Evolutionary conservation across 2,113 vertebrate genomes (phyloP).

Genomic region (Hylia prasina): DNA sequence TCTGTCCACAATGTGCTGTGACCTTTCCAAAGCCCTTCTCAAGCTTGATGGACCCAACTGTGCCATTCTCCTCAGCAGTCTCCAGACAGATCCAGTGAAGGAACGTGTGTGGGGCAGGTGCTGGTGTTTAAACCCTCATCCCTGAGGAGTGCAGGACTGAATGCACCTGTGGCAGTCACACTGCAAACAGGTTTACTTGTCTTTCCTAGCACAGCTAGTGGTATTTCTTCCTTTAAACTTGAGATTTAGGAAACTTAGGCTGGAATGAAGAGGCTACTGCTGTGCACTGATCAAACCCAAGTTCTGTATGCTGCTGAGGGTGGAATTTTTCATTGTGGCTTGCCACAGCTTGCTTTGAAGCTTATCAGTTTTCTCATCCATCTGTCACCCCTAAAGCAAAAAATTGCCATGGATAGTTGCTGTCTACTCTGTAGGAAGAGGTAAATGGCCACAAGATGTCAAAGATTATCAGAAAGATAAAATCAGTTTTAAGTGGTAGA

Average conservation of each 20-base stretch:
- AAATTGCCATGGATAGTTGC: accelerated
- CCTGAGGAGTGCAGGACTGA: neutral
- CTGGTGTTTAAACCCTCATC: neutral
- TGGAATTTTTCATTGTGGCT: neutral
- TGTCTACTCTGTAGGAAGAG: neutral
- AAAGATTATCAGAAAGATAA: neutral
- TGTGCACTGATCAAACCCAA: neutral
- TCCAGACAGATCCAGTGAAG: neutral
- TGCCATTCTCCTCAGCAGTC: neutral
- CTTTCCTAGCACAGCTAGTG: neutral
- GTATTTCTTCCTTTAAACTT: neutral
- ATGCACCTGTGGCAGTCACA: neutral
- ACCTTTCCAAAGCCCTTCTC: neutral
- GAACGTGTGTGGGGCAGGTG: neutral
- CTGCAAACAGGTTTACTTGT: neutral
- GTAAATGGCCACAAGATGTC: neutral
- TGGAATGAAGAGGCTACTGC: neutral
- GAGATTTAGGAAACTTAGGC: neutral
- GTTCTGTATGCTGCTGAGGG: neutral
- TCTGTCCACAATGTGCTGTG: neutral
- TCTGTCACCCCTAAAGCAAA: neutral
- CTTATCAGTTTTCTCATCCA: neutral
- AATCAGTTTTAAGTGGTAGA: neutral
- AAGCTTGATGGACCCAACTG: neutral
- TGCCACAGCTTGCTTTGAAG: neutral